Percentiles rank a stretch among this genome's conserved stretches.
Conservation (phyloP, 2,888 invertebrate species). For the Drosophila pseudotalamancana region DNA sequence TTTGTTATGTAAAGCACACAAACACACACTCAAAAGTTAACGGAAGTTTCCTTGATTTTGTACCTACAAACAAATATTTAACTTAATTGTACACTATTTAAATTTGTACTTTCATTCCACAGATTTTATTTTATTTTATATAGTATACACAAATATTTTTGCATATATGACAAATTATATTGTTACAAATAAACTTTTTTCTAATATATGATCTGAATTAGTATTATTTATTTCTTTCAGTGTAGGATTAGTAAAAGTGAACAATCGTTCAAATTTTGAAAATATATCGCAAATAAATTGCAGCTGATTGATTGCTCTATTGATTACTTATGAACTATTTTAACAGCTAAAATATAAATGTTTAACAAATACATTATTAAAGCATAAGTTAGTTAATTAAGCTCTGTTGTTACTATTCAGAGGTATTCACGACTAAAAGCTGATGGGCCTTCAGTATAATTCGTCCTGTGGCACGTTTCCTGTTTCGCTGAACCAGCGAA, state of each 20-base stretch:
- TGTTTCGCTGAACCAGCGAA: constrained; percentile 81
- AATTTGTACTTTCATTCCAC: constrained; percentile 38
- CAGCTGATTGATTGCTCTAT: no score
- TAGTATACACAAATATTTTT: constrained; percentile 56
- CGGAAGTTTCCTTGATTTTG: constrained; percentile 50
- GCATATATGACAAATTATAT: constrained; percentile 51
- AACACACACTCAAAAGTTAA: constrained; percentile 13
- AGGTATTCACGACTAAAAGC: constrained; percentile 1
- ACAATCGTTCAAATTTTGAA: neutral
- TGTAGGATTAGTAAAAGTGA: neutral
- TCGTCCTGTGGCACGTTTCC: constrained; percentile 34
- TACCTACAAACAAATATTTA: constrained; percentile 34
- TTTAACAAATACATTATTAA: neutral
- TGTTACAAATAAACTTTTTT: constrained; percentile 63
- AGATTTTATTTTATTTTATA: constrained; percentile 19
- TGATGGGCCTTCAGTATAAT: neutral
- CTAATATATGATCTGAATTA: no score
- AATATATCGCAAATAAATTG: no score
- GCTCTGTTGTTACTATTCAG: constrained; percentile 3
- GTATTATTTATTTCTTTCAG: neutral
- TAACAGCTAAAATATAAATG: neutral
- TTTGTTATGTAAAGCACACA: constrained; percentile 51
- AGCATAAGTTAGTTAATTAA: constrained; percentile 11
- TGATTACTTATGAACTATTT: neutral
- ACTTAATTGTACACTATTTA: neutral